Conservation (phyloP, 2,797 vertebrate species). For the Pipistrellus kuhlii region DNA sequence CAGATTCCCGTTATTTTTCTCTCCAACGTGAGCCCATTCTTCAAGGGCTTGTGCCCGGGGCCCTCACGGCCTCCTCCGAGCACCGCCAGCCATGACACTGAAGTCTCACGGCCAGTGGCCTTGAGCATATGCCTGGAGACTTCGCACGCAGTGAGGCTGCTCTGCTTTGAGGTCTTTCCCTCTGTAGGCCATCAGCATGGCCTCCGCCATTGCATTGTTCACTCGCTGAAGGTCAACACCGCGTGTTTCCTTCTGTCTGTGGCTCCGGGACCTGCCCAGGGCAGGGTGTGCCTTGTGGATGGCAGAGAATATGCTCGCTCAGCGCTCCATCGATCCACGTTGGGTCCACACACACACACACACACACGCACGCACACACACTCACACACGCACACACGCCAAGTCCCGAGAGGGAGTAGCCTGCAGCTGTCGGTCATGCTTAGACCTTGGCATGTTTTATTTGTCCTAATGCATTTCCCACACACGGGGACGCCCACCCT, state of each 20-base stretch:
- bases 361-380: rapidly evolving
- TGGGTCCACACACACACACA: neutral
- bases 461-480: neutral
- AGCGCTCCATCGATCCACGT: neutral
- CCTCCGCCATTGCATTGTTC: neutral
- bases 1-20: neutral
- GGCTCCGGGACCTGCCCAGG: neutral
- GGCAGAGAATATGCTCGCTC: neutral
- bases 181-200: neutral
- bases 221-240: neutral
- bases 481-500: neutral
- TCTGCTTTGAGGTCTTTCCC: neutral
- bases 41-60: neutral
- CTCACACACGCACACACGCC: no score
- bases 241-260: neutral
- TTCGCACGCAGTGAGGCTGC: neutral
- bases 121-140: neutral
- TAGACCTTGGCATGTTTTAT: neutral
- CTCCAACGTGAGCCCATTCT: neutral
- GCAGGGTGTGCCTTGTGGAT: neutral
- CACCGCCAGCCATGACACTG: neutral
- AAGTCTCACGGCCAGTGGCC: neutral
- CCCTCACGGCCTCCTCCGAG: no score
- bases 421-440: neutral
- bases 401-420: neutral